Evolutionary conservation across 2,113 vertebrate genomes (phyloP), one percentile per base, ranked within the genome.

Genomic region (Lethenteron camtschaticum): DNA sequence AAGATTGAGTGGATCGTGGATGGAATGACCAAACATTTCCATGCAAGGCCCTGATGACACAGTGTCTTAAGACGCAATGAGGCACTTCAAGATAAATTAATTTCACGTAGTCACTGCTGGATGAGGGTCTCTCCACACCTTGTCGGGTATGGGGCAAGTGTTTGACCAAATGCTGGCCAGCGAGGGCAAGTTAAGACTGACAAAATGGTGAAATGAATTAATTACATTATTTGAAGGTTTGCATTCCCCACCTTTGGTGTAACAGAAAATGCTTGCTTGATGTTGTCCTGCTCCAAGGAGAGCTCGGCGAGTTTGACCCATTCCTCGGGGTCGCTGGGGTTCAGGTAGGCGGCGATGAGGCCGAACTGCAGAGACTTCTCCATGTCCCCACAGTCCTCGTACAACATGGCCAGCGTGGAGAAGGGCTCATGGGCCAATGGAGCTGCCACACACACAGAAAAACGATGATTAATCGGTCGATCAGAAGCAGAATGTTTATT

Each of bases 321-420:
- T 73, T 99, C 91, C 73, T 99, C 92, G 0, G 87, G 89, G 77
- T 97, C 86, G 2, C 88, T 90, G 4, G 94, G 92, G 77, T 99
- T 99, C 71, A 99, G 83, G 74, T 97, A 92, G 69, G 94, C 92
- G 10, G 90, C 89, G 71, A 99, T 99, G 74, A 99, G 76, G 57
- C 90, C 89, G 72, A 97, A 97, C 78, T 99, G 94, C 57, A 99
- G 79, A 0, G 94, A 88, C 71, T 95, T 99, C 72, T 95, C 88
- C 83, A 85, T 82, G 75, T 99, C 90, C 3, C 85, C 87, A 60
- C 92, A 83, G 73, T 99, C 94, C 78, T 99, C 94, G 7, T 99
- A 90, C 77, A 99, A 90, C 92, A 97, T 96, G 56, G 92, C 92
- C 77, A 99, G 79, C 2, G 92, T 99, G 24, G 94, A 97, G 78